These are phyloP conservation scores for Pangasianodon gigas DNA, from an alignment of 2,113 vertebrate species.

Conservation along the genomic window DNA sequence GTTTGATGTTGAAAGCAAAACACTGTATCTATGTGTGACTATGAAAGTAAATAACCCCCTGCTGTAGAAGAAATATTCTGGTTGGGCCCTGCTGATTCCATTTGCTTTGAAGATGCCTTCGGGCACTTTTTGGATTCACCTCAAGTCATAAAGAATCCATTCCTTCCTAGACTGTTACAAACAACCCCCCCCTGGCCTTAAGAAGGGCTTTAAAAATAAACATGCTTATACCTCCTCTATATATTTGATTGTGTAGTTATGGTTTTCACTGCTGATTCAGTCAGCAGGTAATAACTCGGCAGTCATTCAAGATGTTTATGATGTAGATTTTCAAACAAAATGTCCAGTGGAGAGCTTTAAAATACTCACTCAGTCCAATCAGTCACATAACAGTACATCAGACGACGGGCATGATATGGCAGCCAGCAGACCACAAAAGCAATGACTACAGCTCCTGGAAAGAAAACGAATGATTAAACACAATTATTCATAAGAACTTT, in stretches of 20 bases:
- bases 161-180: not conserved
- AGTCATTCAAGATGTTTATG: not conserved
- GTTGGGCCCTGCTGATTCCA: not conserved
- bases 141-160: not conserved
- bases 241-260: not conserved
- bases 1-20: not conserved
- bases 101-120: not conserved
- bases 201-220: not conserved
- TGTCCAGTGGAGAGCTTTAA: not conserved
- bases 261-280: not conserved
- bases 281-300: not conserved
- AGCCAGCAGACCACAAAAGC: slow-evolving; percentile 97
- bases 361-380: slow-evolving; percentile 90
- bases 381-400: slow-evolving; percentile 94
- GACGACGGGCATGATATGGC: slow-evolving; percentile 89
- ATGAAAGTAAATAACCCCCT: not conserved
- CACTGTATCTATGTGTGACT: not conserved
- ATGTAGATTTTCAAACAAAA: not conserved
- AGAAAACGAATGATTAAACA: not conserved
- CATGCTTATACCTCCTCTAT: no score
- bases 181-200: not conserved
- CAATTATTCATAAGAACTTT: not conserved
- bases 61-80: not conserved
- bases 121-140: not conserved
- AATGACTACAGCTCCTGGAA: slow-evolving; percentile 87